These are phyloP conservation scores for Noctua pronuba DNA, from an alignment of 2,888 invertebrate genomes.

Conservation along the genomic window DNA sequence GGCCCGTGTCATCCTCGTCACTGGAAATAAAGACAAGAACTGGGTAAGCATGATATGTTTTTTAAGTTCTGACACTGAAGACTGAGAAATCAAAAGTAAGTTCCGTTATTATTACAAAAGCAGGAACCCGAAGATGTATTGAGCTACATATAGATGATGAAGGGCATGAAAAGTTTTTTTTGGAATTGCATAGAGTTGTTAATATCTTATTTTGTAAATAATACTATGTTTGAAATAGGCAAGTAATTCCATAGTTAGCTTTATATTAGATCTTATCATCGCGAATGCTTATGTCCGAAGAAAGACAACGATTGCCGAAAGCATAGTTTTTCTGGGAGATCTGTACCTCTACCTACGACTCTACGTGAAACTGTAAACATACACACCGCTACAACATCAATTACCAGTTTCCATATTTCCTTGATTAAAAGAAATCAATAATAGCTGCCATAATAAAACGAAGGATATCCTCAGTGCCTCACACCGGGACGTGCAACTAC, in stretches of 20 bases:
- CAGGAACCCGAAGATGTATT: background rate
- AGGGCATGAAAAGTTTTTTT: background rate
- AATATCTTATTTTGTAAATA: background rate
- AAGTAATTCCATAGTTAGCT: background rate
- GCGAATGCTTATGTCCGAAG: background rate
- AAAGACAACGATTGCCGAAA: background rate
- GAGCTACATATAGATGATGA: background rate
- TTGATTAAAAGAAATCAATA: conserved; percentile 10
- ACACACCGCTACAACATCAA: background rate
- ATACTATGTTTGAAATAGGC: background rate
- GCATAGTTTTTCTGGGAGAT: background rate
- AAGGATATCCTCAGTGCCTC: conserved; percentile 29
- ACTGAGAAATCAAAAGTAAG: background rate
- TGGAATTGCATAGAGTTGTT: background rate
- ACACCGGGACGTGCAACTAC: conserved; percentile 1
- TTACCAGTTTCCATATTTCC: conserved; percentile 16
- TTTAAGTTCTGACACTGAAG: background rate
- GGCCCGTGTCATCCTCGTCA: conserved; percentile 92
- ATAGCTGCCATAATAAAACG: conserved; percentile 37
- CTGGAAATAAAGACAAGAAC: conserved; percentile 82
- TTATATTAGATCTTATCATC: background rate
- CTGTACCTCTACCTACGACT: background rate
- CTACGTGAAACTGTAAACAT: background rate
- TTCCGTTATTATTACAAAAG: background rate
- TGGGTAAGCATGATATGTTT: background rate